A percentile compares a stretch with the other conserved stretches of the same genome.
These are phyloP conservation scores for Alligator mississippiensis DNA, from an alignment of 2,113 vertebrate species.

Conservation along the genomic window DNA sequence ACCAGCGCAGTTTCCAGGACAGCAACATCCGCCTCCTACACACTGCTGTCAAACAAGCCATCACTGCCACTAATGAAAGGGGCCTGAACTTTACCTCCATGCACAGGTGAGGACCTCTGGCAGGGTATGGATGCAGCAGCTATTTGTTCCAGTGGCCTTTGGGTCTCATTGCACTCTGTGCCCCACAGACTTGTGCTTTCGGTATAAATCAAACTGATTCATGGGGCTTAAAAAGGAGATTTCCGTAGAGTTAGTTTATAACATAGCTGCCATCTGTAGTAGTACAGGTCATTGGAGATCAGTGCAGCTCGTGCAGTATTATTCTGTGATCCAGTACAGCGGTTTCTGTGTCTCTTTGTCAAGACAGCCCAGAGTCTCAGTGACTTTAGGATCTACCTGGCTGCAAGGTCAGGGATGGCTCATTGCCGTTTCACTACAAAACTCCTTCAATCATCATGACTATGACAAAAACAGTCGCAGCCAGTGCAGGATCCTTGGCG, in stretches of 20 bases:
- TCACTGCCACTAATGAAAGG: constrained; percentile 56
- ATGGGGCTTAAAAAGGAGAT: background rate
- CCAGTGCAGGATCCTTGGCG: background rate
- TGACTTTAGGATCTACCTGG: background rate
- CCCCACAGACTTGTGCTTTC: background rate
- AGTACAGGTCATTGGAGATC: background rate
- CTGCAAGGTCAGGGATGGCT: background rate
- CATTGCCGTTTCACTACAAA: background rate
- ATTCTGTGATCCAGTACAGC: background rate
- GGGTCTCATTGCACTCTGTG: background rate
- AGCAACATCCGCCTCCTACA: constrained; percentile 73
- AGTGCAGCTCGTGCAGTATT: too few species aligned
- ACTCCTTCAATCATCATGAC: background rate
- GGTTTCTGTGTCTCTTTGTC: background rate
- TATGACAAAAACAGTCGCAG: background rate
- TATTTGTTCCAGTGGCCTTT: background rate
- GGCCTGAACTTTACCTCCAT: constrained; percentile 69
- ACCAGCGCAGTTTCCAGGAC: constrained; percentile 75
- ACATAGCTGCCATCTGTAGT: background rate
- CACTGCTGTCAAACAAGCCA: constrained; percentile 53
- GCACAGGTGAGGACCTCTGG: constrained; percentile 45
- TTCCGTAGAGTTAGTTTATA: background rate
- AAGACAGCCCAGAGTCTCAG: background rate
- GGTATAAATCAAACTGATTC: background rate
- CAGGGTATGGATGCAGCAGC: background rate